phyloP scores from a whole-genome alignment of 2,888 invertebrate genomes.

The Mystacides longicornis region DNA sequence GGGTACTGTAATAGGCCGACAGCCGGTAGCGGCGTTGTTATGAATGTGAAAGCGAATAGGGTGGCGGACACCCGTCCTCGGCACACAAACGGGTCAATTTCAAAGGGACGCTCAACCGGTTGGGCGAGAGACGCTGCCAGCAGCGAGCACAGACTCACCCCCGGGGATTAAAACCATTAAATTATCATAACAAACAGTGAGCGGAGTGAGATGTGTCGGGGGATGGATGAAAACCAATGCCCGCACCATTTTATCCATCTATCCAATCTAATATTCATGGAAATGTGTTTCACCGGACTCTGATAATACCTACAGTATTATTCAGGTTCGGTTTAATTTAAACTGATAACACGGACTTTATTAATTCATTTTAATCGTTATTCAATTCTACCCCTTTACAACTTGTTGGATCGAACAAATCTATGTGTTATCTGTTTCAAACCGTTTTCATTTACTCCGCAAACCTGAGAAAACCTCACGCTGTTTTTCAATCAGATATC shows the following conservation, averaged over 20 bases:
- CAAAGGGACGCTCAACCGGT: constrained; percentile 11
- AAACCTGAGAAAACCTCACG: too few relatives aligned
- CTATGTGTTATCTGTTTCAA: too few relatives aligned
- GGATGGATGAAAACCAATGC: constrained; percentile 9
- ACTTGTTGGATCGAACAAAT: too few relatives aligned
- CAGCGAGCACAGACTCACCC: neutral
- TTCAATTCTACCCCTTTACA: too few relatives aligned
- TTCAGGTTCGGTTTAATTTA: too few relatives aligned
- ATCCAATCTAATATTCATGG: neutral
- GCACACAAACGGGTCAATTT: constrained; percentile 21
- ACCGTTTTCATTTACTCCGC: too few relatives aligned
- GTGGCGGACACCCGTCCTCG: constrained; percentile 4
- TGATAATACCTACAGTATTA: too few relatives aligned
- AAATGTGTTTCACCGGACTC: too few relatives aligned
- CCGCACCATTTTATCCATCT: constrained; percentile 1
- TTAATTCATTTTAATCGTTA: too few relatives aligned
- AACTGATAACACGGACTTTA: too few relatives aligned
- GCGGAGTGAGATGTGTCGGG: constrained; percentile 16
- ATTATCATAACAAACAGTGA: constrained; percentile 26
- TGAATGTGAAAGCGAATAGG: neutral
- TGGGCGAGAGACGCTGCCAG: neutral
- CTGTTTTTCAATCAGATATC: too few relatives aligned
- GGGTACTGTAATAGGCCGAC: too few relatives aligned
- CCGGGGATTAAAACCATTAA: constrained; percentile 22
- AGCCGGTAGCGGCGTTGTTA: neutral